Base-by-base conservation (phyloP, 1,140 invertebrate genomes). In the Ctenoplectra terminalis region DNA sequence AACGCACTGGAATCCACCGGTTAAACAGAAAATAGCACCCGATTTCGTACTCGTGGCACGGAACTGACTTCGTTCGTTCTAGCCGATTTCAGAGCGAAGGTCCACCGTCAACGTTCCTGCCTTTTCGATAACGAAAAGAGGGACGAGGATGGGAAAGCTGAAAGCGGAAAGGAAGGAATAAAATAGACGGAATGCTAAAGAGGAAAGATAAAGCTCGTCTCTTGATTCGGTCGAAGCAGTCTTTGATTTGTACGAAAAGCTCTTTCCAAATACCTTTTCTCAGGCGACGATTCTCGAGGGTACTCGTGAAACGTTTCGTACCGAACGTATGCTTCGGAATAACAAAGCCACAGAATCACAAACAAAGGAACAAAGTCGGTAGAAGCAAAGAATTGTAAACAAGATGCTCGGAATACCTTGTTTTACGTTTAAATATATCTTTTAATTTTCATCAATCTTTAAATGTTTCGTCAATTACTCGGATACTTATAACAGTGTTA, bases 41-140 rank as follows among this genome's bases (percentile, higher is more conserved):
- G 81, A 90, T 76, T 90, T 90, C 77, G 87, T 79, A 91, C 86
- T 81, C 89, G 77, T 71, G 66, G 75, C 87, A 89, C 87, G 88
- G 87, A 72, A 13, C 20, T 0, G 43, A 67, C 34, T 84, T 34
- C 17, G 17, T 17, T 63, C 34, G 34, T 2, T n/a, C 3, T n/a
- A n/a, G 60, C 11, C 60, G 60, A 40, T 37, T 37, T 13, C 15
- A 20, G 29, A 31, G 13, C 54, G 52, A 11, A 43, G 40, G 2
- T 43, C 46, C 6, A 17, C 29, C 17, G 31, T 37, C 23, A 17
- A 1, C 37, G 7, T 40, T 37, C 9, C 56, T 64, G 43, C 69
- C 63, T 72, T 81, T 82, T 82, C 37, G 64, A 46, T 67, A 86
- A 86, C 71, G 46, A 54, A 74, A 52, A 77, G 63, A 20, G 11